A percentile compares a stretch with the other conserved stretches of the same genome.
Conservation (phyloP, 64 coral and sea anemone genomes). For the Stichodactyla mertensii region DNA sequence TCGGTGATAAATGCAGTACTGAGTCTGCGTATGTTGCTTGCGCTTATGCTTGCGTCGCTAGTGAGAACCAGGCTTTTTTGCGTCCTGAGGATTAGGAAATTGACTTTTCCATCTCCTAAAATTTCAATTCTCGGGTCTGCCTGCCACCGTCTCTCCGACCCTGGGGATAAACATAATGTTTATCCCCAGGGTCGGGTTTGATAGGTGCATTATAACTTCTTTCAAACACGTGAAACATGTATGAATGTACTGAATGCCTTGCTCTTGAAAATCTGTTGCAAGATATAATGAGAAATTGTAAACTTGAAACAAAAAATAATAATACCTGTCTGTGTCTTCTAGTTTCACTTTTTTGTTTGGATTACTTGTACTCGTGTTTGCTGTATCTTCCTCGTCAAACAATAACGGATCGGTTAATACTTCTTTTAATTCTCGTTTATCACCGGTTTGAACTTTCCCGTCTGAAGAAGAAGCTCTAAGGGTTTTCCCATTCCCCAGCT, state of each 20-base stretch:
- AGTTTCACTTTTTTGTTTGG: conserved; percentile 64
- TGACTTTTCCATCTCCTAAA: no score
- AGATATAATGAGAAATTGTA: neutral
- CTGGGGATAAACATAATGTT: no score
- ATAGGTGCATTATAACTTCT: no score
- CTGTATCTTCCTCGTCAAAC: conserved; percentile 18
- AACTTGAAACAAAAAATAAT: neutral
- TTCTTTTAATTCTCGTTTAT: conserved; percentile 66
- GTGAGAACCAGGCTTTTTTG: no score
- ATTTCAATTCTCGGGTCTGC: neutral
- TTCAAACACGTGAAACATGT: no score
- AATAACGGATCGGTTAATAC: conserved; percentile 38
- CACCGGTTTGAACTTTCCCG: conserved; percentile 20
- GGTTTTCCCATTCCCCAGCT: conserved; percentile 29
- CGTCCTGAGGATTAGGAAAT: no score
- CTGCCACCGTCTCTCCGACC: neutral
- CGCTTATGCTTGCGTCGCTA: no score
- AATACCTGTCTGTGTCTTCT: conserved; percentile 38
- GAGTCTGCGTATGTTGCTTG: no score
- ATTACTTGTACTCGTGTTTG: neutral
- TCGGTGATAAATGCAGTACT: no score
- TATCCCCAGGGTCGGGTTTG: no score
- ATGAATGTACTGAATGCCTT: no score
- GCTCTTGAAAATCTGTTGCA: neutral
- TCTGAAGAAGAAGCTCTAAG: conserved; percentile 13